Evolutionary conservation across 2,888 invertebrate species (phyloP), one percentile per base, ranked within the genome.

Genomic region (Cecidostiba fungosa): DNA sequence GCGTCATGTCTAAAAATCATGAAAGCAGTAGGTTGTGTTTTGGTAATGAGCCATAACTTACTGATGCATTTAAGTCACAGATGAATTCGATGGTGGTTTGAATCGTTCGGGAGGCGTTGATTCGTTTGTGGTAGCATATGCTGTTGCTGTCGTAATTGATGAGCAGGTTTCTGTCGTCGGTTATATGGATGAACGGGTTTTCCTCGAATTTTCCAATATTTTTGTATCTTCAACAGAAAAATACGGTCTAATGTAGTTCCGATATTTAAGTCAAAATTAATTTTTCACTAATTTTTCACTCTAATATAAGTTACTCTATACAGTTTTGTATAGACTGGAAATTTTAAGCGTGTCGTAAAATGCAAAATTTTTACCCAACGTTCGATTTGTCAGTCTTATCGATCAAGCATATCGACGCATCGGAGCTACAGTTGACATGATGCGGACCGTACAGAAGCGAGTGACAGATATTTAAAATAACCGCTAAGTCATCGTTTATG

Each of bases 401-500:
- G 14, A 78, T 12, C 16, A 78, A 50, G 19, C 77, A 77, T 32
- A 83, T 43, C 14, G 77, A 43, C 5, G 72, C 32, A 3, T 77
- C 72, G 14, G 23, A 14, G 50, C 70, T 16, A 2, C 77, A 77
- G 12, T 23, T 23, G 0, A n/a, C 14, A 16, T 73, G 43, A 29
- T 82, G 74, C 1, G 43, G 72, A 5, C 83, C 77, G 19, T 39
- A 83, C 23, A 77, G 0, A 19, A 83, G 47, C 14, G 83, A 77
- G 16, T 78, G 83, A 12, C 83, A 83, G 3, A 83, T n/a, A 12
- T 83, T 83, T 23, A 83, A 62, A 77, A 83, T 23, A 23, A 72
- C 47, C 0, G 77, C 16, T 1, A 62, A 14, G 29, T 62, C 72
- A 12, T 36, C 10, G 47, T 59, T 62, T 43, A 83, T 47, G 4